These are phyloP conservation scores for Synanthedon myopaeformis DNA, from an alignment of 2,888 invertebrate species.

Conservation along the genomic window DNA sequence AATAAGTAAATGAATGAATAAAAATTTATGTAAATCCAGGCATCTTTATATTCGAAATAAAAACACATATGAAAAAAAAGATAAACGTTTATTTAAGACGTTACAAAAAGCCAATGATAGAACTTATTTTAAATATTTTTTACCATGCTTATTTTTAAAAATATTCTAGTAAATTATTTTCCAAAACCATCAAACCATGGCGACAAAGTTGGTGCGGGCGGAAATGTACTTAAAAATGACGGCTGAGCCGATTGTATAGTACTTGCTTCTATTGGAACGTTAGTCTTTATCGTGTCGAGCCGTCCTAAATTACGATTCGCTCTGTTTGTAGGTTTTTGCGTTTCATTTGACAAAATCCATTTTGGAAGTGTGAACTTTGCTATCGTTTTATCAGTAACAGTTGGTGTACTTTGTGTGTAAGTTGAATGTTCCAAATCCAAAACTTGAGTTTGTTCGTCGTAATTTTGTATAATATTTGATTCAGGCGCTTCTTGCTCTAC, in stretches of 20 bases:
- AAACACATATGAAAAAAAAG: too few relatives aligned
- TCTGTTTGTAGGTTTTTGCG: background rate
- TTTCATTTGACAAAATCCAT: too few relatives aligned
- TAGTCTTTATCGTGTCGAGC: background rate
- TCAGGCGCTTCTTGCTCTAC: background rate
- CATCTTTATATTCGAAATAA: too few relatives aligned
- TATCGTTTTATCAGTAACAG: too few relatives aligned
- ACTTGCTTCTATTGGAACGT: background rate
- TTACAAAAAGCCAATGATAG: too few relatives aligned
- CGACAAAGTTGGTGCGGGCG: slow-evolving; percentile 29
- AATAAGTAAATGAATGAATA: too few relatives aligned
- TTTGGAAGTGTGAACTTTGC: too few relatives aligned
- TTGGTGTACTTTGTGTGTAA: too few relatives aligned
- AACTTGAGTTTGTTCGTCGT: background rate
- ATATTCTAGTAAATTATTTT: slow-evolving; percentile 14
- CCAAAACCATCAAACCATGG: slow-evolving; percentile 35
- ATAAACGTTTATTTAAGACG: too few relatives aligned
- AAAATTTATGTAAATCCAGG: too few relatives aligned
- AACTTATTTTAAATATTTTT: too few relatives aligned
- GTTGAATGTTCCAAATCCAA: too few relatives aligned
- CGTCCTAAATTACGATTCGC: background rate
- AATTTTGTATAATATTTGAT: background rate
- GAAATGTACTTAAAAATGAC: slow-evolving; percentile 8
- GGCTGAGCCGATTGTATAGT: background rate
- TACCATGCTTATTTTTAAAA: background rate